Base-by-base conservation (phyloP, 2,888 invertebrate genomes). In the Plagodis dolabraria region DNA sequence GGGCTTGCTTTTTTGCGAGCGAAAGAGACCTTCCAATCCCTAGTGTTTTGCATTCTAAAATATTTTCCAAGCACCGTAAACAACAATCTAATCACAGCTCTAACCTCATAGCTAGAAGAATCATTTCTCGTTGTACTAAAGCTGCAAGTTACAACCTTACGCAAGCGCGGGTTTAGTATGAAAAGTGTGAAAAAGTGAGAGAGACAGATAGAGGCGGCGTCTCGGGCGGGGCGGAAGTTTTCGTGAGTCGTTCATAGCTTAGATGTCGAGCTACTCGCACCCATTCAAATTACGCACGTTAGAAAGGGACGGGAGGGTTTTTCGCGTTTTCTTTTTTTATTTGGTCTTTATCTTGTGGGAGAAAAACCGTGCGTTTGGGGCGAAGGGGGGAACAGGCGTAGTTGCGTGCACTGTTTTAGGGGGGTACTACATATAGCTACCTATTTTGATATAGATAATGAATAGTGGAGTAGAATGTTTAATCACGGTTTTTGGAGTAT, bases 171-270 rank as follows among this genome's bases (percentile, higher is more conserved):
- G n/a, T 53, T 63, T 69, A 68, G 78, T 72, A 85, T 89, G 91
- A 92, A 92, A 92, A 92, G 92, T 92, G 91, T 89, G 89, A 92
- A 92, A 92, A 92, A 92, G 83, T 83, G 92, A 92, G 90, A 92
- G 92, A 89, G 92, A 92, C 85, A 85, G 92, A 92, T 92, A 92
- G 90, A 90, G 85, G 85, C 87, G 78, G 82, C 88, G 87, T 90
- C 92, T 92, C 92, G 92, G 92, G 91, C 90, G 91, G 91, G 78
- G 91, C 87, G 83, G 89, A 90, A 92, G 92, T 90, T 90, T 90
- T 91, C 92, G 92, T 91, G 90, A 91, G 87, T 92, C 91, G 88
- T 90, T 91, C 87, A 86, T 83, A 85, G 92, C 84, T 91, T 91
- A 90, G 90, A 82, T 87, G 78, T 86, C 71, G 83, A 75, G 71